A percentile compares a stretch with the other conserved stretches of the same genome.
These are phyloP conservation scores for Rutilus rutilus DNA, from an alignment of 2,113 vertebrate genomes.

Conservation along the genomic window DNA sequence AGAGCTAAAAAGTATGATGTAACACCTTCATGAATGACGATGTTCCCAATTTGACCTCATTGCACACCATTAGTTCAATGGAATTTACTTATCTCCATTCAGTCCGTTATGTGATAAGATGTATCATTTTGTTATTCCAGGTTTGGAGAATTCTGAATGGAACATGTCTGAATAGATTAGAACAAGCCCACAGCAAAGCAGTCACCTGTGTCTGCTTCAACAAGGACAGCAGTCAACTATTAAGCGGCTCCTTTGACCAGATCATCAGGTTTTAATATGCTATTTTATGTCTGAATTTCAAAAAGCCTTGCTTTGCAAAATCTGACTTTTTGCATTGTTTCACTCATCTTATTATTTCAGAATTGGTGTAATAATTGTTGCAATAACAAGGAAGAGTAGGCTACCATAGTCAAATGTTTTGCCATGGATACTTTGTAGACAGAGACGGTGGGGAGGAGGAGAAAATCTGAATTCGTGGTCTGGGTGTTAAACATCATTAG, in stretches of 20 bases:
- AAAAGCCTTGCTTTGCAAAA: not conserved
- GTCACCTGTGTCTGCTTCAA: conserved; percentile 96
- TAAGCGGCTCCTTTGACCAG: conserved; percentile 96
- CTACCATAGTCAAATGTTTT: not conserved
- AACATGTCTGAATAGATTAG: conserved; percentile 91
- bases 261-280: conserved; percentile 85
- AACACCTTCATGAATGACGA: not conserved
- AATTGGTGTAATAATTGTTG: not conserved
- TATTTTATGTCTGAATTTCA: not conserved
- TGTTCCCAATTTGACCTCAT: not conserved
- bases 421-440: not conserved
- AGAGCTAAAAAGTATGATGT: not conserved
- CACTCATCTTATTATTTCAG: not conserved
- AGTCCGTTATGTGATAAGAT: not conserved
- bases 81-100: not conserved
- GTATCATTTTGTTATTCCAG: conserved; percentile 64
- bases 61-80: not conserved
- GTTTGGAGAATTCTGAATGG: conserved; percentile 99
- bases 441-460: not conserved
- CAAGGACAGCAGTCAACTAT: conserved; percentile 94
- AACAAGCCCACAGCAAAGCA: conserved; percentile 95
- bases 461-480: not conserved
- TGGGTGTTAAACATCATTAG: conserved; percentile 25
- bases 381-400: not conserved
- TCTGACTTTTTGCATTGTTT: not conserved